Evolutionary conservation across 1,140 invertebrate species (phyloP), one percentile per base, ranked within the genome.

Genomic region (Drosophila subpulchrella): DNA sequence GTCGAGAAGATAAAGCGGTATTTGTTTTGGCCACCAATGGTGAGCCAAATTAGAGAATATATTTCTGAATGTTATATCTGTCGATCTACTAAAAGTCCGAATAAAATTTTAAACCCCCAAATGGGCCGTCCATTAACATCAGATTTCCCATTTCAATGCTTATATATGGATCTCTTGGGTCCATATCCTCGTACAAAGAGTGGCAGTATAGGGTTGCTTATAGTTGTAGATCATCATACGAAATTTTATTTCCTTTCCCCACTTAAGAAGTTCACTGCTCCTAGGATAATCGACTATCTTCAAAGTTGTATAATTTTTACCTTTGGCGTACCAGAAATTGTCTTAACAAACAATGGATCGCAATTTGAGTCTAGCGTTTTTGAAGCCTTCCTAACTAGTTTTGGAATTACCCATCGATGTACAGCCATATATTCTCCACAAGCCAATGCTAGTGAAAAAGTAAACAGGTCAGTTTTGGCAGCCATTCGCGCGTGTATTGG

Each of bases 321-420:
- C 13, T 32, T 50, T 15, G 27, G 27, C 13, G 47, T 50, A 6
- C 47, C 47, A 2, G 47, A 50, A 50, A n/a, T n/a, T 15, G 7
- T 32, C 1, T 12, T 54, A 13, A 38, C 51, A 3, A 36, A 41
- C n/a, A 55, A 27, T 20, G 53, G 36, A 3, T 27, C 20, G 1
- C 53, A 55, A 27, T 55, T 55, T 55, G 41, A 39, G 10, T 55
- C 34, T 7, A 15, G 36, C 11, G 11, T 6, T 24, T 39, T 55
- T n/a, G 20, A 39, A 17, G 20, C 30, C 6, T 34, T 51, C 10
- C 15, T 36, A 8, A 53, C 15, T 12, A 34, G 50, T 17, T 34
- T 34, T 17, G 30, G 15, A 3, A 12, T 53, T 12, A 12, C 10
- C 1, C 50, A 53, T 34, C 15, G 1, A 36, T 34, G 30, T 17